phyloP scores from a whole-genome alignment of 2,113 vertebrate genomes.

The Oenanthe melanoleuca region DNA sequence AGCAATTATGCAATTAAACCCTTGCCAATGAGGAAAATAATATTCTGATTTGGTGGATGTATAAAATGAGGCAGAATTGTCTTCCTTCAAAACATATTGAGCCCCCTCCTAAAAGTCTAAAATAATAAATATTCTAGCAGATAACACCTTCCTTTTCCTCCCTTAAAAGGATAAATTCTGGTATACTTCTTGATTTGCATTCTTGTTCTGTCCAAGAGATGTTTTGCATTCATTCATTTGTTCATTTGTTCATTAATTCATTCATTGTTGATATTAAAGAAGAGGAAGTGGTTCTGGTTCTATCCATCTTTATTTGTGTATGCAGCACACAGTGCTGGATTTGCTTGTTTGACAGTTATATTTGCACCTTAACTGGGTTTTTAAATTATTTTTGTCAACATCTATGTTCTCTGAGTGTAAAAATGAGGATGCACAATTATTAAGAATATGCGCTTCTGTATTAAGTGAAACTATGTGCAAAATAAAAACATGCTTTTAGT shows the following conservation, averaged over 20 bases:
- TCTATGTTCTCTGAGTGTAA: background rate
- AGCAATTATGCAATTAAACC: background rate
- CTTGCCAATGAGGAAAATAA: background rate
- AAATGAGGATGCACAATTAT: background rate
- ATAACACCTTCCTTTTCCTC: background rate
- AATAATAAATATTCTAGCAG: background rate
- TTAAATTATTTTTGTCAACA: background rate
- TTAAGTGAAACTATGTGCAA: background rate
- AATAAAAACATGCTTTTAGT: background rate
- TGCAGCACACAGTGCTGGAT: too few species aligned
- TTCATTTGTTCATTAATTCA: background rate
- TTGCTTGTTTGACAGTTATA: background rate
- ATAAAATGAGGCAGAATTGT: background rate
- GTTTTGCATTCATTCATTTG: background rate
- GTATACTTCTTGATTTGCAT: background rate
- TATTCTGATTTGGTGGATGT: background rate
- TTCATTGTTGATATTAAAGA: background rate
- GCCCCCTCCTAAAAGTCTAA: fast-evolving
- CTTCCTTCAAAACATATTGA: background rate
- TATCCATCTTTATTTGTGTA: background rate
- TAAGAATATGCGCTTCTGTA: background rate
- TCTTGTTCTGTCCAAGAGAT: background rate
- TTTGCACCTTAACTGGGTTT: background rate
- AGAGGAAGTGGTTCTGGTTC: background rate
- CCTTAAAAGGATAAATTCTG: background rate